Conservation (phyloP, 2,888 invertebrate species). For the Nasonia oneida region DNA sequence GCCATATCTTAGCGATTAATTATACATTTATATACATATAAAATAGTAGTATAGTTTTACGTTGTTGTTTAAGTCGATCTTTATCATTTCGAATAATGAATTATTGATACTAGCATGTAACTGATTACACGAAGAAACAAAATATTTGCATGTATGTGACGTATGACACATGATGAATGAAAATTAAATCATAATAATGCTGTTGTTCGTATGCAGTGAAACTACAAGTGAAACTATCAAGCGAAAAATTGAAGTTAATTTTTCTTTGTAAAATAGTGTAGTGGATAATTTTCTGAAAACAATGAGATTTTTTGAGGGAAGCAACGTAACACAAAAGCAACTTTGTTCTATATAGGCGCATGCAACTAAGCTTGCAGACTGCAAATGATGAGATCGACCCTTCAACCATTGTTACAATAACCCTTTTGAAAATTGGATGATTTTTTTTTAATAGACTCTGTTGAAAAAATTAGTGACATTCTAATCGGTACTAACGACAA, state of each 20-base stretch:
- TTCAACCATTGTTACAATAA: slow-evolving; percentile 58
- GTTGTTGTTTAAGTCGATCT: slow-evolving; percentile 44
- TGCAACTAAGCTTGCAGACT: slow-evolving; percentile 72
- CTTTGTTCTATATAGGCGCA: slow-evolving; percentile 70
- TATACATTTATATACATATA: background rate
- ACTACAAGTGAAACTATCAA: background rate
- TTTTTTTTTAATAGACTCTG: slow-evolving; percentile 50
- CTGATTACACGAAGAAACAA: background rate
- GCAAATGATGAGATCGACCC: slow-evolving; percentile 62
- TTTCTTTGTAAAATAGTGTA: background rate
- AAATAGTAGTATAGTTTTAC: background rate
- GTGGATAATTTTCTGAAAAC: slow-evolving; percentile 40
- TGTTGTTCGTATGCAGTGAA: background rate
- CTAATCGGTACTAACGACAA: slow-evolving; percentile 39
- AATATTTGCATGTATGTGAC: background rate
- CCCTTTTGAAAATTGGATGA: slow-evolving; percentile 52
- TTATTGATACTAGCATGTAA: slow-evolving; percentile 2
- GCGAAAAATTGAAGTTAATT: background rate
- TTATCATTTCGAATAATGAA: slow-evolving; percentile 3
- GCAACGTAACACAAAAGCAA: slow-evolving; percentile 73
- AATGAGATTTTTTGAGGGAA: slow-evolving; percentile 63
- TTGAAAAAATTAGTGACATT: slow-evolving; percentile 48
- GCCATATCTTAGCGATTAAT: slow-evolving; percentile 38
- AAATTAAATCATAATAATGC: background rate
- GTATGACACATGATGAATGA: background rate